Percentiles rank a stretch among this genome's conserved stretches.
Evolutionary conservation across 1,140 invertebrate genomes (phyloP).

Genomic region (Cyrtorhinus lividipennis): DNA sequence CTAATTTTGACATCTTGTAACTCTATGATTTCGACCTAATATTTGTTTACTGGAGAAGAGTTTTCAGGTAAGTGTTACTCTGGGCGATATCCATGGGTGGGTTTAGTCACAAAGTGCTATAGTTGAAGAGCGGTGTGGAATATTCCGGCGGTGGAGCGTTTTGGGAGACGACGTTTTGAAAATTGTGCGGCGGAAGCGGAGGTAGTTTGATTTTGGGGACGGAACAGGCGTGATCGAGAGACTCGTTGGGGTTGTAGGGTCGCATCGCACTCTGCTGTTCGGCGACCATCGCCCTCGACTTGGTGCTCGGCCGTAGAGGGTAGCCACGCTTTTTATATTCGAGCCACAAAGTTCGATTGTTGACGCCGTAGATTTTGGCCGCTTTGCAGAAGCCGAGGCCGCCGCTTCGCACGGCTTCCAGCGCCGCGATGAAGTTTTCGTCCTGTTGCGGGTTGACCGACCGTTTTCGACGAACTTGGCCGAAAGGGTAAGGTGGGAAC

Average conservation of each 20-base stretch:
- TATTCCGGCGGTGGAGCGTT: neutral
- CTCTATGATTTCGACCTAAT: neutral
- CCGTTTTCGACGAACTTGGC: constrained; percentile 5
- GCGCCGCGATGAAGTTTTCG: constrained; percentile 58
- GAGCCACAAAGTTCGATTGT: constrained; percentile 67
- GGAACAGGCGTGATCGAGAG: constrained; percentile 8
- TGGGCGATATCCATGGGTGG: constrained; percentile 14
- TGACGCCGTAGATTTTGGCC: constrained; percentile 62
- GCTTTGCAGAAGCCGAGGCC: constrained; percentile 73
- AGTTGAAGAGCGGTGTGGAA: constrained; percentile 3
- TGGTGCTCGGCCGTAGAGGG: constrained; percentile 42
- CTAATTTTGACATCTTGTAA: too few species aligned
- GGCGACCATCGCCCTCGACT: neutral
- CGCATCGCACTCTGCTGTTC: neutral
- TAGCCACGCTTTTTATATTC: constrained; percentile 71
- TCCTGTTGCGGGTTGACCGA: constrained; percentile 52
- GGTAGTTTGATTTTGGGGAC: constrained; percentile 15
- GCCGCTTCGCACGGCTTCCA: constrained; percentile 64
- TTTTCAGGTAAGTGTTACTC: constrained; percentile 10
- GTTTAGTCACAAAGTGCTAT: constrained; percentile 15
- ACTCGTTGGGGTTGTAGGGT: neutral
- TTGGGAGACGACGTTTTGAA: neutral
- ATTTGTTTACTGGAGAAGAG: neutral
- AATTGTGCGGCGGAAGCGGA: constrained; percentile 4
- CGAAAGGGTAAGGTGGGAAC: neutral